Evolutionary conservation across 2,888 invertebrate genomes (phyloP).

Genomic region (Nemoura dubitans): DNA sequence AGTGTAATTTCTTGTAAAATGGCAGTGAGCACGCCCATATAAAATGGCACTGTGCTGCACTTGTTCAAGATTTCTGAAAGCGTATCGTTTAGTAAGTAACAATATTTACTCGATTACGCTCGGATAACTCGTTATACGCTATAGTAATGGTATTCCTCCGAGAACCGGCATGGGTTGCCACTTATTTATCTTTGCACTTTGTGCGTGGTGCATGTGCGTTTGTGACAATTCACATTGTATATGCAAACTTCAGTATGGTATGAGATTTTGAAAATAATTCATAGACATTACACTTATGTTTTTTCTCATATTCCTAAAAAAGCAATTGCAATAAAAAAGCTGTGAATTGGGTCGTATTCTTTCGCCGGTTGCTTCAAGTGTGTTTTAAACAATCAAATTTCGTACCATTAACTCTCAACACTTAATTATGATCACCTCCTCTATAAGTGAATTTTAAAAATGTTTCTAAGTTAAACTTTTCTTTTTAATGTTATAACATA

Average conservation of each 20-base stretch:
- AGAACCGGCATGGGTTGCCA: too few relatives aligned
- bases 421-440: not conserved
- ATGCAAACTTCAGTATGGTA: not conserved
- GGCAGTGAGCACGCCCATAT: not conserved
- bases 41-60: not conserved
- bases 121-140: too few relatives aligned
- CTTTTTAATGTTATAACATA: too few relatives aligned
- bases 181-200: too few relatives aligned
- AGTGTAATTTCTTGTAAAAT: not conserved
- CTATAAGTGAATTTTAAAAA: not conserved
- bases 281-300: not conserved
- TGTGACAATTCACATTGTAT: not conserved
- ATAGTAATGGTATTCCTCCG: too few relatives aligned
- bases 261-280: not conserved
- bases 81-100: too few relatives aligned
- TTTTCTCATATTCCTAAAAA: not conserved
- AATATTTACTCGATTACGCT: not conserved
- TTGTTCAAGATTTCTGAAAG: too few relatives aligned
- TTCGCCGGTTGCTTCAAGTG: not conserved
- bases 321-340: not conserved
- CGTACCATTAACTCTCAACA: not conserved
- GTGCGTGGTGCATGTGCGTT: not conserved
- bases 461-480: too few relatives aligned
- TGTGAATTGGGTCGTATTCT: not conserved
- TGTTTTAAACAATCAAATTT: not conserved